phyloP scores from a whole-genome alignment of 2,113 vertebrate species.

The Egretta garzetta region DNA sequence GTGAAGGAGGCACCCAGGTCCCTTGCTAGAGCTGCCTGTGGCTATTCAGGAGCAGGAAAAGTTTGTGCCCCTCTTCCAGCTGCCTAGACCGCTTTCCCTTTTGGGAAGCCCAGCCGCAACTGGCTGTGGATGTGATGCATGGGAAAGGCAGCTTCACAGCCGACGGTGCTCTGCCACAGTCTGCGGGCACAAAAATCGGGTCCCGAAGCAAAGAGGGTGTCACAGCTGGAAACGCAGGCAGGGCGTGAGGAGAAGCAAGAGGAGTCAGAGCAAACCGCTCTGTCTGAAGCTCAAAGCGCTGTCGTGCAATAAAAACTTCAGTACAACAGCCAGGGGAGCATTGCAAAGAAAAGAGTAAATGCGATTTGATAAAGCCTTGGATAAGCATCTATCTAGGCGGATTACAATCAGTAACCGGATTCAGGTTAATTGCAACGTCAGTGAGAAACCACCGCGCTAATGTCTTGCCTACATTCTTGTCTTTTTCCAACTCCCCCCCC shows the following conservation, averaged over 20 bases:
- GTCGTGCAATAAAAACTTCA: not conserved
- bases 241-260: fast-evolving
- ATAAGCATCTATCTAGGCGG: not conserved
- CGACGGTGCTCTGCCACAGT: fast-evolving
- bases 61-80: not conserved
- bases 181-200: not conserved
- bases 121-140: not conserved
- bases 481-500: not conserved
- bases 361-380: not conserved
- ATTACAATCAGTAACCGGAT: not conserved
- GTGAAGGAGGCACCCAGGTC: not conserved
- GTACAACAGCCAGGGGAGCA: not conserved
- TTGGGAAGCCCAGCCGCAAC: not conserved
- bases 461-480: not conserved
- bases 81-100: not conserved
- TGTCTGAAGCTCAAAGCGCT: not conserved
- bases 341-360: not conserved
- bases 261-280: not conserved
- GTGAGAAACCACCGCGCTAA: not conserved
- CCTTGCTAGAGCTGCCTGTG: not conserved
- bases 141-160: not conserved
- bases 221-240: not conserved
- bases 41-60: not conserved
- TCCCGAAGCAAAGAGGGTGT: not conserved
- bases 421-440: not conserved